These are phyloP conservation scores for Anneissia japonica DNA, from an alignment of 35 echinoderm and acorn worm species.

Conservation along the genomic window DNA sequence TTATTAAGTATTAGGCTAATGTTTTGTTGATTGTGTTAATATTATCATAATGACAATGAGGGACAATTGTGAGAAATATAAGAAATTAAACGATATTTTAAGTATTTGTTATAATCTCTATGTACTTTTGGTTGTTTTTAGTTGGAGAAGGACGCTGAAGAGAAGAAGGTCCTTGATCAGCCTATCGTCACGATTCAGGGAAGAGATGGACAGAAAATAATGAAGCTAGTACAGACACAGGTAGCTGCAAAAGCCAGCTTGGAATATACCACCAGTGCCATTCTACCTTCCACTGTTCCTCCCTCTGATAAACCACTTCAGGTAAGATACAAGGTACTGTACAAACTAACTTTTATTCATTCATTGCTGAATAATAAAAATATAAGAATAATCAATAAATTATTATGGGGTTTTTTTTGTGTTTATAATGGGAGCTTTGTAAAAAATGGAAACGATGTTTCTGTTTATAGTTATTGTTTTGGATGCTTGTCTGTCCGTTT, in stretches of 20 bases:
- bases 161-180: not conserved
- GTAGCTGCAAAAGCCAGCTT: not conserved
- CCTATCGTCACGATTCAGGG: not conserved
- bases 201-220: not conserved
- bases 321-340: too few relatives aligned
- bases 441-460: too few relatives aligned
- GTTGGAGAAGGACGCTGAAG: not conserved
- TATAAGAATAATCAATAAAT: too few relatives aligned
- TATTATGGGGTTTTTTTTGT: too few relatives aligned
- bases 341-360: too few relatives aligned
- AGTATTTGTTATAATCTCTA: not conserved
- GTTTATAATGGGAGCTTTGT: too few relatives aligned
- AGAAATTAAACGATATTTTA: not conserved
- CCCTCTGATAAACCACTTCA: not conserved
- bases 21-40: not conserved
- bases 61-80: not conserved
- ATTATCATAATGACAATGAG: not conserved
- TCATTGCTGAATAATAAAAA: too few relatives aligned
- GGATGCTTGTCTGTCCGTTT: too few relatives aligned
- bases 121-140: not conserved
- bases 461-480: too few relatives aligned
- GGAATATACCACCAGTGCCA: not conserved
- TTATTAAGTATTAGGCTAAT: not conserved
- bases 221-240: not conserved
- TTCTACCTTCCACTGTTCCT: not conserved